A percentile compares a stretch with the other conserved stretches of the same genome.
Conservation (phyloP, 2,113 vertebrate genomes). For the Spilogale gracilis region DNA sequence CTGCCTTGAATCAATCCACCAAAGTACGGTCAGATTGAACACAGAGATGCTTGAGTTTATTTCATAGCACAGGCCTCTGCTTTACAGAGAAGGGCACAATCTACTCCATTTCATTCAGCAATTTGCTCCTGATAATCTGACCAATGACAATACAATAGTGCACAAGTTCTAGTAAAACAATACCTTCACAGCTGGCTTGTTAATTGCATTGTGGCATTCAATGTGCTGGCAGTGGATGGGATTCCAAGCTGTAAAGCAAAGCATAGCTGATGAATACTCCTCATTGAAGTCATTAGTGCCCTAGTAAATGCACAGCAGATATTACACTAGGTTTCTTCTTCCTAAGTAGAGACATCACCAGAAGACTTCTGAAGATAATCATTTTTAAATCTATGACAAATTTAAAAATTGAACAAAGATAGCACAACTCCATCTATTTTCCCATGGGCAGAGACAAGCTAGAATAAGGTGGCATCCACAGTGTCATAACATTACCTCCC, state of each 20-base stretch:
- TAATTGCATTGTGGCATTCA: conserved; percentile 99
- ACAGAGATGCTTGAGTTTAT: neutral
- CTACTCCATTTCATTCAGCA: neutral
- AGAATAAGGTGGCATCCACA: neutral
- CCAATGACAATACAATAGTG: neutral
- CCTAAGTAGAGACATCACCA: conserved; percentile 17
- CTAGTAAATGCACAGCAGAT: neutral
- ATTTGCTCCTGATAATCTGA: conserved; percentile 25
- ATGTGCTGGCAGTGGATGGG: conserved; percentile 99
- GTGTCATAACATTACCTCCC: neutral
- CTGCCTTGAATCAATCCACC: neutral
- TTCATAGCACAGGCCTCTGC: neutral
- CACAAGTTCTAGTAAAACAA: conserved; percentile 55
- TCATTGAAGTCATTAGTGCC: neutral
- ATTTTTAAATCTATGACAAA: neutral
- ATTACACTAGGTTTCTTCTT: neutral
- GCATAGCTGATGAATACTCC: conserved; percentile 74
- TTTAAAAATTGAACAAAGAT: conserved; percentile 10
- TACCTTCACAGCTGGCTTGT: conserved; percentile 99
- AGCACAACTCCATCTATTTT: neutral
- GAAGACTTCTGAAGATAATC: neutral
- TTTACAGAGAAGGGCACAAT: neutral
- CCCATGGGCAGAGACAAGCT: neutral
- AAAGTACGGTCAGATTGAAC: neutral
- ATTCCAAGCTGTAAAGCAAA: conserved; percentile 96